A percentile compares a stretch with the other conserved stretches of the same genome.
Conservation (phyloP, 2,113 vertebrate species). For the Anhinga rufa region DNA sequence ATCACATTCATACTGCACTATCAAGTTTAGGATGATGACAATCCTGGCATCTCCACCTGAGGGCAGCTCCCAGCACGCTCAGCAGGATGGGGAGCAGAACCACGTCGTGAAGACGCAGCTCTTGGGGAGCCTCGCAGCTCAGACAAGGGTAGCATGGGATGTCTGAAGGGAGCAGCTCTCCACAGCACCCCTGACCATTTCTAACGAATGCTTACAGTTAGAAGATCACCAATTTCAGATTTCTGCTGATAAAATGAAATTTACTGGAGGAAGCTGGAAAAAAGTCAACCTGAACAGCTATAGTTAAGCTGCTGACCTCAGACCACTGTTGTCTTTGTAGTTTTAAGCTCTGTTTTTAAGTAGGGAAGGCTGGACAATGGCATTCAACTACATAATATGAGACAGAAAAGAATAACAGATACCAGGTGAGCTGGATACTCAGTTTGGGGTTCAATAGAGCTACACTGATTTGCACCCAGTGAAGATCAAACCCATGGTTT, state of each 20-base stretch:
- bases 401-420: not conserved
- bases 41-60: not conserved
- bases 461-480: not conserved
- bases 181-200: not conserved
- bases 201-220: not conserved
- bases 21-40: not conserved
- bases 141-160: not conserved
- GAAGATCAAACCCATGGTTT: not conserved
- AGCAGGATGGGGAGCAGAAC: not conserved
- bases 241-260: not conserved
- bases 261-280: not conserved
- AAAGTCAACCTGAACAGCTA: not conserved
- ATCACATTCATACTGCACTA: not conserved
- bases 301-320: not conserved
- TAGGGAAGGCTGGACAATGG: not conserved
- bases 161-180: not conserved
- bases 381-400: not conserved
- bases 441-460: not conserved
- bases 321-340: not conserved
- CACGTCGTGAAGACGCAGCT: fast-evolving
- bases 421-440: not conserved
- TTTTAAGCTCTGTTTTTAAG: not conserved
- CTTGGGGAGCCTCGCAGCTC: not conserved
- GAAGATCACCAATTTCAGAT: not conserved
- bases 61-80: not conserved